A percentile compares a stretch with the other conserved stretches of the same genome.
phyloP scores from a whole-genome alignment of 2,888 invertebrate species.

The Linnaemya vulpina region DNA sequence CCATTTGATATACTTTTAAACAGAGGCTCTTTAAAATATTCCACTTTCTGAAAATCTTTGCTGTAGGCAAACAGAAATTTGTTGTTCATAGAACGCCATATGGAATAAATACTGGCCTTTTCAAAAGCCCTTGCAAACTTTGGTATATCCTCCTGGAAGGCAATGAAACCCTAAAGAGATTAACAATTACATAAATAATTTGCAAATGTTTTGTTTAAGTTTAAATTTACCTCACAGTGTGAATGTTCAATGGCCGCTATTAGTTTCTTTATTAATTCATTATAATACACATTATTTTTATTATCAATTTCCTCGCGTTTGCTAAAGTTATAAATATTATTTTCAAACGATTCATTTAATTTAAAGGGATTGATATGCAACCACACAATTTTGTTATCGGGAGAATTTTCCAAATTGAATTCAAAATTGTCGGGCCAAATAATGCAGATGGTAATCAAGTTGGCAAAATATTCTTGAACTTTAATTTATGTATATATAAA shows the following conservation, averaged over 20 bases:
- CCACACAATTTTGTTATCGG: slow-evolving; percentile 10
- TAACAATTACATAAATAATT: not conserved
- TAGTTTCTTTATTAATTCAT: slow-evolving; percentile 60
- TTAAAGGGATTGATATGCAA: slow-evolving; percentile 60
- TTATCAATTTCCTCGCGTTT: slow-evolving; percentile 6
- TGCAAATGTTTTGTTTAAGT: too few species aligned
- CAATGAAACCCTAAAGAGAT: slow-evolving; percentile 74
- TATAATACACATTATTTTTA: slow-evolving; percentile 41
- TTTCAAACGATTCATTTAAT: slow-evolving; percentile 44
- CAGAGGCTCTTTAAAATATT: slow-evolving; percentile 73
- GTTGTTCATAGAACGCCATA: slow-evolving; percentile 76
- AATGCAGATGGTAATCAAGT: slow-evolving; percentile 67
- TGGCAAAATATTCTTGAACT: slow-evolving; percentile 70
- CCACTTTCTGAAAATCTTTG: slow-evolving; percentile 67
- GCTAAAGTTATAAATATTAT: slow-evolving; percentile 65
- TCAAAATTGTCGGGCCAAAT: slow-evolving; percentile 61
- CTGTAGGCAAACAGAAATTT: slow-evolving; percentile 77
- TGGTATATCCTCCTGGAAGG: slow-evolving; percentile 78
- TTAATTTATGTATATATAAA: not conserved
- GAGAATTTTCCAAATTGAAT: slow-evolving; percentile 42
- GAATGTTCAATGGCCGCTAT: slow-evolving; percentile 67
- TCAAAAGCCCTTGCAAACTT: slow-evolving; percentile 75
- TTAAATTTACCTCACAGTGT: slow-evolving; percentile 71
- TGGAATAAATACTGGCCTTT: slow-evolving; percentile 76
- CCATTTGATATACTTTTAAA: slow-evolving; percentile 74